Evolutionary conservation across 2,888 invertebrate genomes (phyloP).

Genomic region (Apodemia zela): DNA sequence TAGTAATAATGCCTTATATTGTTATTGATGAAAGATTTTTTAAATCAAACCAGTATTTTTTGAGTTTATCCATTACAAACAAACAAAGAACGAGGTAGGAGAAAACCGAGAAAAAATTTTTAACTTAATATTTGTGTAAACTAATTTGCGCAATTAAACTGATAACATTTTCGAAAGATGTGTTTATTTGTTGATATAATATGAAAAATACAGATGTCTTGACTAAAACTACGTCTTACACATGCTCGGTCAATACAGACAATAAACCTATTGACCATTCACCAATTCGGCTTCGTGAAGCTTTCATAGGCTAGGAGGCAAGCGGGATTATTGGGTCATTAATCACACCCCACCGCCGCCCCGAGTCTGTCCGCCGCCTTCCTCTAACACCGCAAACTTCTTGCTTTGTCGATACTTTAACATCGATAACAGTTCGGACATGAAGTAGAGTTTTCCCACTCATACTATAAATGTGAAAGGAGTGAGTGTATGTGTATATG

Average conservation of each 20-base stretch:
- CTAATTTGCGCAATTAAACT: too few relatives aligned
- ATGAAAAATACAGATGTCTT: constrained; percentile 20
- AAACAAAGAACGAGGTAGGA: too few relatives aligned
- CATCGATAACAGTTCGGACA: neutral
- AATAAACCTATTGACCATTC: constrained; percentile 79
- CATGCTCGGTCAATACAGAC: constrained; percentile 51
- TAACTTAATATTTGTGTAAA: too few relatives aligned
- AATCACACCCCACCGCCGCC: constrained; percentile 60
- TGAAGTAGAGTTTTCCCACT: neutral
- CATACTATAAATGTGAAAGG: neutral
- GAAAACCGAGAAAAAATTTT: too few relatives aligned
- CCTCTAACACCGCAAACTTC: constrained; percentile 15
- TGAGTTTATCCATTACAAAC: too few relatives aligned
- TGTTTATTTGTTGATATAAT: neutral
- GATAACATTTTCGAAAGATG: neutral
- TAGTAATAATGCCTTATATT: too few relatives aligned
- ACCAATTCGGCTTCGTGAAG: constrained; percentile 79
- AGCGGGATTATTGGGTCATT: constrained; percentile 76
- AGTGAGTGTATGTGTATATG: too few relatives aligned
- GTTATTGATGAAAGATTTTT: too few relatives aligned
- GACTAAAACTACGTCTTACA: constrained; percentile 43
- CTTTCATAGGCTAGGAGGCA: constrained; percentile 63
- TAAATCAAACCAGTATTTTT: too few relatives aligned
- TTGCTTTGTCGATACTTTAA: constrained; percentile 11
- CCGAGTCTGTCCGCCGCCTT: constrained; percentile 36